These are phyloP conservation scores for Lacerta bilineata DNA, from an alignment of 2,797 vertebrate species.

Conservation along the genomic window DNA sequence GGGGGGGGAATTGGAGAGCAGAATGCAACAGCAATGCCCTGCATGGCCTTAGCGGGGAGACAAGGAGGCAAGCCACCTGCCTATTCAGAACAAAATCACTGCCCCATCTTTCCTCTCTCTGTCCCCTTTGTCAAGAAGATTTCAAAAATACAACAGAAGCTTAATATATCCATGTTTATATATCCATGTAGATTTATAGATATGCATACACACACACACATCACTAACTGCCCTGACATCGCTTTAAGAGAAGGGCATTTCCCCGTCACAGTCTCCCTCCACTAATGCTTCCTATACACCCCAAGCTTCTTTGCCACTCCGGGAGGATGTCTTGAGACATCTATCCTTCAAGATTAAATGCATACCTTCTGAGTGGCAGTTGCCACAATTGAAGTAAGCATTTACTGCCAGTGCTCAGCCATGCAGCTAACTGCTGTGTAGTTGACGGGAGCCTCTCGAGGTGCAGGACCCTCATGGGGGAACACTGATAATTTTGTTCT, in stretches of 20 bases:
- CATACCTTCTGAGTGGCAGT: constrained; percentile 78
- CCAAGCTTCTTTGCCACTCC: constrained; percentile 67
- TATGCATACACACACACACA: background rate
- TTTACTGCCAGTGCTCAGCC: constrained; percentile 83
- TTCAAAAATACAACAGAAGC: background rate
- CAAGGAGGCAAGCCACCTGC: background rate
- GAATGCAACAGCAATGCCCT: too few species aligned
- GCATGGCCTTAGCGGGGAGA: too few species aligned
- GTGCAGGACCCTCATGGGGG: constrained; percentile 82
- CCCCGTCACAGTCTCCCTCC: constrained; percentile 35
- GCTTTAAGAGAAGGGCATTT: constrained; percentile 32
- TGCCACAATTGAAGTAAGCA: constrained; percentile 80
- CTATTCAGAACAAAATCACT: background rate
- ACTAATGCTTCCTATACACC: constrained; percentile 35
- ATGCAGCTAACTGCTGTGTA: constrained; percentile 84
- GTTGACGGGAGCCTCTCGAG: constrained; percentile 82
- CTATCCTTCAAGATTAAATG: constrained; percentile 81
- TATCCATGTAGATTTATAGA: background rate
- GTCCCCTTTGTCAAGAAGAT: background rate
- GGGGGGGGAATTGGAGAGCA: too few species aligned
- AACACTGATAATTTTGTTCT: constrained; percentile 83
- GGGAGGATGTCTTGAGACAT: constrained; percentile 72
- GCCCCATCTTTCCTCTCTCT: fast-evolving
- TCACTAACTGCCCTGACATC: constrained; percentile 19
- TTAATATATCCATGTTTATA: too few species aligned